Conservation (phyloP, 2,113 vertebrate genomes). For the Tinamus guttatus region DNA sequence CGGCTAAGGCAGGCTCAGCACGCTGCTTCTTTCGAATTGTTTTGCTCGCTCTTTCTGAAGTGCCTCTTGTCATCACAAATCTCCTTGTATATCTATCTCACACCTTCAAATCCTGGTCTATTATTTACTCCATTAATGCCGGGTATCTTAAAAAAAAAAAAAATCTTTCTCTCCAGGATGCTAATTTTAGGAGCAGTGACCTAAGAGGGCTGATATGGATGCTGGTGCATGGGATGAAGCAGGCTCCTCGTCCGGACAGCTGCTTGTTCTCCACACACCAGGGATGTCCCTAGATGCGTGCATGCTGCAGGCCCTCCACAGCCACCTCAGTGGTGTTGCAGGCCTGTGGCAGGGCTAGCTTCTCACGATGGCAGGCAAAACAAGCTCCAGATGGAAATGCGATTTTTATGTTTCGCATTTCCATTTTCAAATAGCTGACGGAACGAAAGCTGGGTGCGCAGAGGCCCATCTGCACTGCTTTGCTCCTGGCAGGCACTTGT, state of each 20-base stretch:
- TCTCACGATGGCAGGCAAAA: background rate
- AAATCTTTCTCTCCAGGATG: background rate
- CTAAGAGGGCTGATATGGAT: background rate
- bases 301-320: background rate
- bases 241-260: background rate
- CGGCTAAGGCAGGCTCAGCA: background rate
- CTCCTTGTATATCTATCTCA: background rate
- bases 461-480: background rate
- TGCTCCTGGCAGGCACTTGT: background rate
- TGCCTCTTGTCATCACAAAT: background rate
- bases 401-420: background rate
- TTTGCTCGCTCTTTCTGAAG: background rate
- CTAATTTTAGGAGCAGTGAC: background rate
- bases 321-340: background rate
- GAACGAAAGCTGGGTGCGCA: background rate
- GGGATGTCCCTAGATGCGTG: rapidly evolving
- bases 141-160: background rate
- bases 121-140: background rate
- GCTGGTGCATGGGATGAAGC: background rate
- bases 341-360: background rate
- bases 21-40: background rate
- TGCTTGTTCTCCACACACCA: background rate
- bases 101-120: background rate
- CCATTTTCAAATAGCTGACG: background rate
- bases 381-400: background rate